These are phyloP conservation scores for Carcina quercana DNA, from an alignment of 2,888 invertebrate genomes.

Conservation along the genomic window DNA sequence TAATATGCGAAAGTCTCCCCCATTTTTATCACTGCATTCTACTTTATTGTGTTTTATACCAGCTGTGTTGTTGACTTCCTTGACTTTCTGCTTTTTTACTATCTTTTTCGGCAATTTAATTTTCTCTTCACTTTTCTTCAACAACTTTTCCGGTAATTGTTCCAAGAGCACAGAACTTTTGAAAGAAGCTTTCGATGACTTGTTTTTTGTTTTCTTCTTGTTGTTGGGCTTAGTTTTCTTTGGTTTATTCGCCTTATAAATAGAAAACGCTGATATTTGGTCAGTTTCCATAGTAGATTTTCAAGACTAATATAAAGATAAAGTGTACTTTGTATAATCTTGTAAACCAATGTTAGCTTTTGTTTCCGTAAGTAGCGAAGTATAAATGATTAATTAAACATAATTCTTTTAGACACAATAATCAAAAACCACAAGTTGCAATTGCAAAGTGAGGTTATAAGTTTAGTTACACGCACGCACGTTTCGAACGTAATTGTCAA, in stretches of 20 bases:
- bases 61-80: slow-evolving; percentile 9
- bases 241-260: slow-evolving; percentile 35
- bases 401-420: no score
- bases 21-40: slow-evolving; percentile 10
- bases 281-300: slow-evolving; percentile 30
- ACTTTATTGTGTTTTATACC: background rate
- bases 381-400: no score
- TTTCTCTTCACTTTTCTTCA: slow-evolving; percentile 37
- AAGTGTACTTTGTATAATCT: no score
- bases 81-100: slow-evolving; percentile 36
- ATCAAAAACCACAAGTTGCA: no score
- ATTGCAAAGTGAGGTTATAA: no score
- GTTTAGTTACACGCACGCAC: no score
- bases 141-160: slow-evolving; percentile 23
- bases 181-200: slow-evolving; percentile 22
- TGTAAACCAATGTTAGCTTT: no score
- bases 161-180: slow-evolving; percentile 17
- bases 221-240: slow-evolving; percentile 22
- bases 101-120: slow-evolving; percentile 38
- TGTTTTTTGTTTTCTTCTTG: slow-evolving; percentile 29
- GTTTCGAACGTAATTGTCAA: no score
- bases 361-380: no score
- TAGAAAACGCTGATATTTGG: slow-evolving; percentile 58
- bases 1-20: slow-evolving; percentile 34
- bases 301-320: no score